Percentiles rank a stretch among this genome's conserved stretches.
These are phyloP conservation scores for Hyla sarda DNA, from an alignment of 2,113 vertebrate species.

Conservation along the genomic window DNA sequence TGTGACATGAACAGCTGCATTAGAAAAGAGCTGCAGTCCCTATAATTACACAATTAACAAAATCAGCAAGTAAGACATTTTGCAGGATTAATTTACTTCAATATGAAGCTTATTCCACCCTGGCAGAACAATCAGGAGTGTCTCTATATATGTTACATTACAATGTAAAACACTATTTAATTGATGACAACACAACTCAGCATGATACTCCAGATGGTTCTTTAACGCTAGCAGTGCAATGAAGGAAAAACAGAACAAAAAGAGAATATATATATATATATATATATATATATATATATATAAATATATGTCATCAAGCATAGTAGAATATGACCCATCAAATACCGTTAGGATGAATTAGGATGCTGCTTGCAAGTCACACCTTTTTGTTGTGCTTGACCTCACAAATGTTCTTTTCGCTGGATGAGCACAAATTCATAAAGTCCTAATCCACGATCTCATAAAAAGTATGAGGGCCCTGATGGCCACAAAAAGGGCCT, in stretches of 20 bases:
- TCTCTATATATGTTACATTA: background rate
- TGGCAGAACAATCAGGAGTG: background rate
- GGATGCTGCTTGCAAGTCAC: too few relatives aligned
- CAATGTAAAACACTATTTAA: slow-evolving; percentile 13
- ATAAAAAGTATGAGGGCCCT: too few relatives aligned
- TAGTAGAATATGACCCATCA: too few relatives aligned
- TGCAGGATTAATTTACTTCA: background rate
- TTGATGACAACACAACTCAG: slow-evolving; percentile 35
- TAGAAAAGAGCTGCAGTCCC: background rate
- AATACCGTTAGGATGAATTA: too few relatives aligned
- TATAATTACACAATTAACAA: slow-evolving; percentile 41
- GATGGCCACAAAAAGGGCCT: too few relatives aligned
- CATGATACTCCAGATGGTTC: slow-evolving; percentile 25
- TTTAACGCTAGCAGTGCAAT: slow-evolving; percentile 1
- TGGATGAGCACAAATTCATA: too few relatives aligned
- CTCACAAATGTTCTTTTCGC: too few relatives aligned
- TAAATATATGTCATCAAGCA: too few relatives aligned
- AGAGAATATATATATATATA: too few relatives aligned
- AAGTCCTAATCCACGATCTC: too few relatives aligned
- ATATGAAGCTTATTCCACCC: slow-evolving; percentile 3
- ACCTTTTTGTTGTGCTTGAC: too few relatives aligned
- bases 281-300: too few relatives aligned
- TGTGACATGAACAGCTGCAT: slow-evolving; percentile 7
- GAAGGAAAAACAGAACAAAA: background rate
- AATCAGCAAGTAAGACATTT: slow-evolving; percentile 20